Evolutionary conservation across 2,888 invertebrate species (phyloP), one percentile per base, ranked within the genome.

Genomic region (Phania funesta): DNA sequence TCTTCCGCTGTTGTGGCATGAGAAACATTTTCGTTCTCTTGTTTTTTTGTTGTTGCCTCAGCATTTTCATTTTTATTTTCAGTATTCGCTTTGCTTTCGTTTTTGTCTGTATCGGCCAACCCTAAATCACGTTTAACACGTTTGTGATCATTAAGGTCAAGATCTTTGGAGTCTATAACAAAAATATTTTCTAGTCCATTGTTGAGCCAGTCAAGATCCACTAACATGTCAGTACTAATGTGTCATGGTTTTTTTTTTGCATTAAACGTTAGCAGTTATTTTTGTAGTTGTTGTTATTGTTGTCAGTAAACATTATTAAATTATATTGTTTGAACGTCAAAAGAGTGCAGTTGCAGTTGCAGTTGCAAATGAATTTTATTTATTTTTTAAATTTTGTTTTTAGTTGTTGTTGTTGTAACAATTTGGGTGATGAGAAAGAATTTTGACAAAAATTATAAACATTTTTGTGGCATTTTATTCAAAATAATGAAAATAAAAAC

Each of bases 301-400:
- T 56, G 44, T 67, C 65, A 64, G 74, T 68, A 54, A 52, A 41
- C 22, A 52, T 73, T 67, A 62, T 81, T 54, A 26, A 22, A 18
- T 60, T 18, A 18, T 58, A 48, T 60, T 24, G 41, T 22, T 56
- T 11, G 26, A 38, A 16, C 44, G 58, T 62, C 46, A 35, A 73
- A 32, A 56, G 67, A 46, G 89, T 88, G 89, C 89, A 87, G 86
- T 86, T 87, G 81, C 84, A 85, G 38, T 88, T 88, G 89, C 89
- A 87, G 86, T 86, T 87, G 81, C 84, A 85, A 85, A 86, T 86
- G 84, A 84, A 83, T 62, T 84, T 84, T 81, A 58, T 20, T 78
- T 82, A 83, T 60, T 56, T 70, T 73, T 52, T 65, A 48, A 54
- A 56, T 48, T 60, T 65, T 44, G 54, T 32, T 80, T 54, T 60